A percentile compares a stretch with the other conserved stretches of the same genome.
Conservation (phyloP, 64 coral and sea anemone species). For the Dendrophyllia cribrosa region DNA sequence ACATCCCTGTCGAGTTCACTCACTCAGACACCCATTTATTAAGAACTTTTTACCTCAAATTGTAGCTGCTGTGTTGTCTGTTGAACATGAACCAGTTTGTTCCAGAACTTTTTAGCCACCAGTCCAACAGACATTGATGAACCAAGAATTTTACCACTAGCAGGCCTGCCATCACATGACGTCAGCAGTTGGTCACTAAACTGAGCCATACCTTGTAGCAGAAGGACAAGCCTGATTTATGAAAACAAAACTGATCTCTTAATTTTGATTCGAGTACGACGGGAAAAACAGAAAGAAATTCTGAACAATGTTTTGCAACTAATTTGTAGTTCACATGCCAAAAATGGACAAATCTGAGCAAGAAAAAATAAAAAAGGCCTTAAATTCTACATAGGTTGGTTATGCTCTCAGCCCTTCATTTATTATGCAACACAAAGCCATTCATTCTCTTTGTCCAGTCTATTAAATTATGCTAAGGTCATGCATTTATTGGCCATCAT, state of each 20-base stretch:
- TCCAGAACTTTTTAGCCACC: slow-evolving; percentile 99
- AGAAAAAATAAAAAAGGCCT: no score
- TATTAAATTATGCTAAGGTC: no score
- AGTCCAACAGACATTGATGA: slow-evolving; percentile 97
- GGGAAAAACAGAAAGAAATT: no score
- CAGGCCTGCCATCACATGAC: slow-evolving; percentile 70
- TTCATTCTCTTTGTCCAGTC: neutral
- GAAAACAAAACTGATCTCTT: neutral
- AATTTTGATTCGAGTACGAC: neutral
- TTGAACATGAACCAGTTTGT: slow-evolving; percentile 92
- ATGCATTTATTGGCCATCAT: neutral
- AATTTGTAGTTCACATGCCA: no score
- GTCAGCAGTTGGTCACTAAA: slow-evolving; percentile 86
- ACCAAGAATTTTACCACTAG: slow-evolving; percentile 80
- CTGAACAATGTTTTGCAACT: no score
- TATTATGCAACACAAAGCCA: neutral
- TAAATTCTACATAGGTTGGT: no score
- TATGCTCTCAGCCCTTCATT: no score
- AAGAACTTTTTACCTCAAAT: slow-evolving; percentile 71
- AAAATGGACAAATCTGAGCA: no score
- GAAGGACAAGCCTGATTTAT: slow-evolving; percentile 72
- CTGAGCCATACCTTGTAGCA: slow-evolving; percentile 89
- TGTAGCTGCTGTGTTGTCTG: slow-evolving; percentile 87
- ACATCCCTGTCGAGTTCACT: no score
- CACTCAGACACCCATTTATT: no score